Conservation (phyloP, 2,113 vertebrate species). For the Mesitornis unicolor region DNA sequence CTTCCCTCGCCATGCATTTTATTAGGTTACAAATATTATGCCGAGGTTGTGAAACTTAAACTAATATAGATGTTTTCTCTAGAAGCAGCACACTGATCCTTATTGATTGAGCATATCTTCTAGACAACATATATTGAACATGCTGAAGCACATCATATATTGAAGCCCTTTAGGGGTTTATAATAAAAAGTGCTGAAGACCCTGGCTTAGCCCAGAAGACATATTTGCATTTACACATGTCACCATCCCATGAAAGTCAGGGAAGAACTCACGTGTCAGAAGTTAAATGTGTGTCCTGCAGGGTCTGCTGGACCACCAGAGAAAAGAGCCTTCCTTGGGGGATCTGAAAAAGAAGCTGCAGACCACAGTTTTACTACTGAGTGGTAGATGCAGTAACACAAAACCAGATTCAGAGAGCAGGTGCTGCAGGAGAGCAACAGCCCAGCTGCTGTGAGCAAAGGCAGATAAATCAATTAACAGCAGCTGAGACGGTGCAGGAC, state of each 20-base stretch:
- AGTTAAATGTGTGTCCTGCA: not conserved
- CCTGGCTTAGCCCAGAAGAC: not conserved
- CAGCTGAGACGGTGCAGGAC: not conserved
- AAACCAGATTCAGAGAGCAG: not conserved
- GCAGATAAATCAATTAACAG: not conserved
- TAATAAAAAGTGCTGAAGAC: not conserved
- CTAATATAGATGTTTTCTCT: not conserved
- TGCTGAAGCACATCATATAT: rapidly evolving
- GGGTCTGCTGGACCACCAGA: too few species aligned
- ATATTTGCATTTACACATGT: rapidly evolving
- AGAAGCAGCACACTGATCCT: not conserved
- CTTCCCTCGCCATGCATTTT: not conserved
- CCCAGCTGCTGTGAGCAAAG: not conserved
- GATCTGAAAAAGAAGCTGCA: not conserved
- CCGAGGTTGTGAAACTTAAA: not conserved
- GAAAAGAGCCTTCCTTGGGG: not conserved
- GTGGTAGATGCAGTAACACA: not conserved
- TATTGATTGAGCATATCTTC: not conserved
- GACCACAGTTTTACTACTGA: rapidly evolving
- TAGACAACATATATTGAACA: rapidly evolving
- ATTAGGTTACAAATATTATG: not conserved
- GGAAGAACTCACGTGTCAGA: rapidly evolving
- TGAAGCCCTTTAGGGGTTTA: not conserved
- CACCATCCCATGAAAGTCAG: not conserved
- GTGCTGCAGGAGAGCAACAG: not conserved